phyloP scores from a whole-genome alignment of 2,797 vertebrate genomes.

The Hydrolagus colliei region DNA sequence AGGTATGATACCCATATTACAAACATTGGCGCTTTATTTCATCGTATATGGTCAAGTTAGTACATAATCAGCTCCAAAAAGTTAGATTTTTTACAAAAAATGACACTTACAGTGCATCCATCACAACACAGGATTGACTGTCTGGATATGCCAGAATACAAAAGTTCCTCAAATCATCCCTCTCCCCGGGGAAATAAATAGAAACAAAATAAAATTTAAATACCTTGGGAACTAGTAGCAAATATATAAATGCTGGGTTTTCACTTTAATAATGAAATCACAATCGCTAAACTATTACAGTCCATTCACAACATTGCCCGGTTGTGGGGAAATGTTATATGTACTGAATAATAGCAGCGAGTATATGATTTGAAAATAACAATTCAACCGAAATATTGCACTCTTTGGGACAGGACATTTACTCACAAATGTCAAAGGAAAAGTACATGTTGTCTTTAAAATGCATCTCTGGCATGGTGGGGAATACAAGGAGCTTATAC shows the following conservation, averaged over 20 bases:
- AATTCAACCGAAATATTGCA: slow-evolving; percentile 22
- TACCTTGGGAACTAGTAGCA: slow-evolving; percentile 14
- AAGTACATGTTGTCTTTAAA: too few species aligned
- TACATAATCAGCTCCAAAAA: slow-evolving; percentile 23
- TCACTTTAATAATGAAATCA: background rate
- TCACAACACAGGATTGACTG: background rate
- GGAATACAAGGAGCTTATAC: too few species aligned
- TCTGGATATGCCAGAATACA: slow-evolving; percentile 15
- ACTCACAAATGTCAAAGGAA: background rate
- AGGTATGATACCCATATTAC: slow-evolving; percentile 3
- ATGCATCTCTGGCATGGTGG: too few species aligned
- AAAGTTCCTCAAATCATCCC: background rate
- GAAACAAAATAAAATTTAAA: slow-evolving; percentile 4
- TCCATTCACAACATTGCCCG: background rate
- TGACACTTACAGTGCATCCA: background rate
- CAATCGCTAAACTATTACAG: background rate
- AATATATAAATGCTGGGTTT: slow-evolving; percentile 20
- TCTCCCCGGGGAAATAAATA: slow-evolving; percentile 22
- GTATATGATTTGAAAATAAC: slow-evolving; percentile 12
- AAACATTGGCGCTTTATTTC: slow-evolving; percentile 28
- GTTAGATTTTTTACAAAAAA: slow-evolving; percentile 21
- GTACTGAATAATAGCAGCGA: slow-evolving; percentile 1
- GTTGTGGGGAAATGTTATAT: slow-evolving; percentile 9
- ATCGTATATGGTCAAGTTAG: slow-evolving; percentile 12
- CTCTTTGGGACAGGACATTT: background rate